These are phyloP conservation scores for Drosophila willistoni DNA, from an alignment of 1,140 invertebrate genomes.

Conservation along the genomic window DNA sequence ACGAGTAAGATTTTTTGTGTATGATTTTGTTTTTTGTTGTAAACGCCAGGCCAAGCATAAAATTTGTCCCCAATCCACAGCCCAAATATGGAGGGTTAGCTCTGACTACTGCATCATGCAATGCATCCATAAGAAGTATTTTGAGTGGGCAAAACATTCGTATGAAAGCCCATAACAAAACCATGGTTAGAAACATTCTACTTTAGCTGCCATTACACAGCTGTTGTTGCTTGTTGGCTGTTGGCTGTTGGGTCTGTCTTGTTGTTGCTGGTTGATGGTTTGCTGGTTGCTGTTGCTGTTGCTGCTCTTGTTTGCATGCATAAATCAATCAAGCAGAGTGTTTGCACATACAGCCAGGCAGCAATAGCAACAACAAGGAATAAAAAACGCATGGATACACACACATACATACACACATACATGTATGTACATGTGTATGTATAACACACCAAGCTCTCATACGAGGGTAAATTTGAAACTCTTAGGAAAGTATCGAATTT, in stretches of 20 bases:
- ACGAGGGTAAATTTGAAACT: neutral
- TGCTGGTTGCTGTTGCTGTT: neutral
- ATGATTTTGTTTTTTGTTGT: neutral
- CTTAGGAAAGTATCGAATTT: no score
- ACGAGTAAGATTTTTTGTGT: neutral
- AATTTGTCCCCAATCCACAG: slow-evolving; percentile 11
- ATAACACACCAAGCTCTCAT: neutral
- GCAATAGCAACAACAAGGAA: neutral
- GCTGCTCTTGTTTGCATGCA: slow-evolving; percentile 5
- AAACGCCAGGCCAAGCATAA: slow-evolving; percentile 9
- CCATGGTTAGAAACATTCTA: slow-evolving; percentile 6
- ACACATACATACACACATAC: no score
- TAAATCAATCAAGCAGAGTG: slow-evolving; percentile 14
- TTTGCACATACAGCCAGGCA: neutral
- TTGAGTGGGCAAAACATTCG: slow-evolving; percentile 10
- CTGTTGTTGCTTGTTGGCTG: slow-evolving; percentile 1
- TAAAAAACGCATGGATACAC: neutral
- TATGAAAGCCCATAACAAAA: slow-evolving; percentile 3
- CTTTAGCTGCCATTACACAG: slow-evolving; percentile 1
- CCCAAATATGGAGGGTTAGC: slow-evolving; percentile 13
- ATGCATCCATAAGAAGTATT: slow-evolving; percentile 7
- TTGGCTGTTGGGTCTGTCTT: neutral
- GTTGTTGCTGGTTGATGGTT: neutral
- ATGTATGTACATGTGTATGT: no score
- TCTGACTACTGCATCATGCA: neutral